Base-by-base conservation (phyloP, 2,113 vertebrate species). In the Chaenogobius annularis region DNA sequence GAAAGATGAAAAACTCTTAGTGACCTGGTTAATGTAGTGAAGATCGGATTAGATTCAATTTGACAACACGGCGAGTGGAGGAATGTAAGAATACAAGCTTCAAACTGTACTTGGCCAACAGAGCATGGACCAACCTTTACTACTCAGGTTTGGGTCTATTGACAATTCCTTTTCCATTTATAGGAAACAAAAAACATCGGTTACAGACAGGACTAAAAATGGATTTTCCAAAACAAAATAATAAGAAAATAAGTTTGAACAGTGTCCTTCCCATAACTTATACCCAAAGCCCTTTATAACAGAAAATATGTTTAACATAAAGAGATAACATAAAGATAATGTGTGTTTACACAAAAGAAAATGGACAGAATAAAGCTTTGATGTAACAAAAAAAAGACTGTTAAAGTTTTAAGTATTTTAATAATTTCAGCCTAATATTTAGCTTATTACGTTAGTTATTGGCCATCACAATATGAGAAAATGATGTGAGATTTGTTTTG, bases 101-200 rank as follows among this genome's bases (percentile, higher is more conserved):
- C 81, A 66, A 73, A 44, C 80, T 68, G 65, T 66, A 78, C 87
- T 80, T 83, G 19, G 65, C 69, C 13, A 43, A 75, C 75, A 69
- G 26, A 31, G 26, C 37, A 35, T 6, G 35, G 58, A 75, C 66
- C 67, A 6, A 46, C 66, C 23, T 54, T 15, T 48, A 82, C 70
- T 55, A 17, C 47, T 48, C 6, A 7, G 14, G 47, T 48, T 22
- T 9, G 9, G 52, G 52, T 40, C 37, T 40, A 9, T 31, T 40
- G 37, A 65, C 40, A 13, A 10, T 22, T 20, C 7, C 10, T 20
- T 46, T 65, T 66, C 12, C 31, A 40, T 43, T 1, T 10, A 63
- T 40, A 63, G 10, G 7, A 43, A 63, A 40, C 61, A 63, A 37
- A 63, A 23, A 26, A 59, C 56, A 59, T 6, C 10, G 10, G n/a